Percentiles rank a stretch among this genome's conserved stretches.
These are phyloP conservation scores for Crotalus tigris DNA, from an alignment of 2,113 vertebrate species.

Conservation along the genomic window DNA sequence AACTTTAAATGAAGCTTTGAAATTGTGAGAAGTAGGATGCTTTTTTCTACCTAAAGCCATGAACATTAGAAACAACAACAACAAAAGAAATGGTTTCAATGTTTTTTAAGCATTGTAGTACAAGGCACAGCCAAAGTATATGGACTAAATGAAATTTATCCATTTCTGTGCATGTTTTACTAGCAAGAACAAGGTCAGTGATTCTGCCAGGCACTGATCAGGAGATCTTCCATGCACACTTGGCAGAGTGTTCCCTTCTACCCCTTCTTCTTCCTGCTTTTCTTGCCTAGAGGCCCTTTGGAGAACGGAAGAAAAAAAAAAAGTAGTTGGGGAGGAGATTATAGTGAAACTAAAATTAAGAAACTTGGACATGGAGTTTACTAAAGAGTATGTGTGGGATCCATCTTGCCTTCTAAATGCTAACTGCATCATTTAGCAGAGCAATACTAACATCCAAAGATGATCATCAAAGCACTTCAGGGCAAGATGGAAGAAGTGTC, in stretches of 20 bases:
- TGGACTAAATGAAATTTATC: conserved; percentile 5
- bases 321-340: not conserved
- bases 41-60: conserved; percentile 12
- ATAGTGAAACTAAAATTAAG: not conserved
- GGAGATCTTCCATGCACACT: not conserved
- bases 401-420: not conserved
- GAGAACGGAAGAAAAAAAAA: not conserved
- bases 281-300: not conserved
- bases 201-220: not conserved
- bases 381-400: not conserved
- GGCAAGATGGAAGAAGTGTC: not conserved
- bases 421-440: not conserved
- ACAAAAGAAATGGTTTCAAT: not conserved
- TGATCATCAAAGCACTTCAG: not conserved
- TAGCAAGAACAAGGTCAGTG: not conserved
- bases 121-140: conserved; percentile 20
- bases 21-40: conserved; percentile 45
- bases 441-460: not conserved
- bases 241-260: not conserved
- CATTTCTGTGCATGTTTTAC: conserved; percentile 20
- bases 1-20: conserved; percentile 58
- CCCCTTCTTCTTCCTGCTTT: not conserved
- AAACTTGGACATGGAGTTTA: not conserved
- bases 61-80: conserved; percentile 40
- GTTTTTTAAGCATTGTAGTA: conserved; percentile 32